These are phyloP conservation scores for Numenius phaeopus DNA, from an alignment of 2,797 vertebrate species.

Conservation along the genomic window DNA sequence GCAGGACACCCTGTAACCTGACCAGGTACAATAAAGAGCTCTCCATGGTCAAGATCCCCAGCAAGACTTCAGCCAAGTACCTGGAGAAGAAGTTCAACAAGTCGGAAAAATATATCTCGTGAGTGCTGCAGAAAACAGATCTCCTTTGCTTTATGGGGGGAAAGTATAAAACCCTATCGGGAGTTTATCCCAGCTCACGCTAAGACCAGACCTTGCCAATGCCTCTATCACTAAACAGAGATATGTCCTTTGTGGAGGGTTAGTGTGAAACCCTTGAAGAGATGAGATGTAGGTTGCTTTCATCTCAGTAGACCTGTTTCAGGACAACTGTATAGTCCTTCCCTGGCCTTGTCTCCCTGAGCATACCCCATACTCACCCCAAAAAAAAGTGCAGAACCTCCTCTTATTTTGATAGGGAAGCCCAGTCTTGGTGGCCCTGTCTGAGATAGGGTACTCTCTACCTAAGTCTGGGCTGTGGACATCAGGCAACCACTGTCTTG, in stretches of 20 bases:
- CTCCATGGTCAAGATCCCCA: constrained; percentile 99
- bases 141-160: not conserved
- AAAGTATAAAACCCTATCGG: not conserved
- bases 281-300: not conserved
- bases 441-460: not conserved
- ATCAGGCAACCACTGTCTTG: not conserved
- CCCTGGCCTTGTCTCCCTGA: not conserved
- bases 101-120: constrained; percentile 98
- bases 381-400: not conserved
- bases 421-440: not conserved
- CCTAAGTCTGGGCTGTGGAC: not conserved
- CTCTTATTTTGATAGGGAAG: not conserved
- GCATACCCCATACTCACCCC: not conserved
- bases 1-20: constrained; percentile 95
- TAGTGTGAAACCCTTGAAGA: not conserved
- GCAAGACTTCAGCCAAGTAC: constrained; percentile 97
- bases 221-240: not conserved
- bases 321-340: not conserved
- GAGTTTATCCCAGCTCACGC: not conserved
- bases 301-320: not conserved
- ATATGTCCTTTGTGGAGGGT: not conserved
- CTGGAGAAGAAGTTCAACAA: constrained; percentile 99
- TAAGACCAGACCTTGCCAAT: not conserved
- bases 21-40: constrained; percentile 99
- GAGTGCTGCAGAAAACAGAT: constrained; percentile 68